A percentile compares a stretch with the other conserved stretches of the same genome.
phyloP scores from a whole-genome alignment of 2,113 vertebrate genomes.

The cat (Felis catus) region F.catus_Fca126_mat1.0 CM031412.1:115674001-115674500 shows the following conservation, averaged over 20 bases:
- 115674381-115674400: constrained; percentile 15
- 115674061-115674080: constrained; percentile 69
- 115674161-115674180: constrained; percentile 65
- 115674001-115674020: constrained; percentile 71
- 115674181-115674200: constrained; percentile 75
- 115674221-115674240: constrained; percentile 32
- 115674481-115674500: background rate
- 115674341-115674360: background rate
- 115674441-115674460: background rate
- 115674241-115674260: constrained; percentile 5
- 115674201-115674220: constrained; percentile 73
- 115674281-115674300: background rate
- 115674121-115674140: background rate
- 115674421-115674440: background rate
- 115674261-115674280: background rate
- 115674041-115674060: constrained; percentile 72
- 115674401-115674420: background rate
- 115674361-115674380: background rate
- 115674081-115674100: constrained; percentile 52
- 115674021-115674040: constrained; percentile 64
- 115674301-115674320: fast-evolving
- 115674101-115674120: constrained; percentile 54
- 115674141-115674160: constrained; percentile 37
- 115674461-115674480: background rate
- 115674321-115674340: background rate